Conservation (phyloP, 1,140 invertebrate species). For the Rhopalosiphum padi region DNA sequence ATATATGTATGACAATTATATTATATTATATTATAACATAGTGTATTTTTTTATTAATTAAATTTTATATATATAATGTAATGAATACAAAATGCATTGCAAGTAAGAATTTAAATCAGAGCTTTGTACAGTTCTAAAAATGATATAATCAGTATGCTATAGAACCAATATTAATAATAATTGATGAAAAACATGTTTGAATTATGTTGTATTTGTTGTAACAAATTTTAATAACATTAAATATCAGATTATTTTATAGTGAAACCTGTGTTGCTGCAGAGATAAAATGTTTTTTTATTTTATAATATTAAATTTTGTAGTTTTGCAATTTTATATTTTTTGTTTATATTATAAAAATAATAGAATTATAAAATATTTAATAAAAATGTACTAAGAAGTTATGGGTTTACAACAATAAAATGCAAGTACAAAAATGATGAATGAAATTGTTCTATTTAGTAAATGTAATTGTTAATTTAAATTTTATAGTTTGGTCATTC, state of each 20-base stretch:
- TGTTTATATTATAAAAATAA: not conserved
- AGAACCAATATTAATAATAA: not conserved
- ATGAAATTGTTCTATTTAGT: too few species aligned
- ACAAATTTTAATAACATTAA: too few species aligned
- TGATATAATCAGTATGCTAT: not conserved
- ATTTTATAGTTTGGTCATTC: too few species aligned
- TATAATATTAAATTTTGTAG: too few species aligned
- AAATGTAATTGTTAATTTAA: too few species aligned
- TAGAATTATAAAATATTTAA: not conserved
- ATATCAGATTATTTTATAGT: too few species aligned
- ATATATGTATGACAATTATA: not conserved
- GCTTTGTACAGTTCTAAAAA: not conserved
- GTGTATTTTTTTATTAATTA: not conserved
- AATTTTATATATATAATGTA: not conserved
- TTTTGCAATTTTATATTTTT: too few species aligned
- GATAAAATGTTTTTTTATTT: not conserved
- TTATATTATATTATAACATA: not conserved
- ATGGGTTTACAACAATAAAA: too few species aligned
- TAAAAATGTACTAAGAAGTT: not conserved
- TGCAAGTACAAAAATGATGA: too few species aligned
- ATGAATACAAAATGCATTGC: not conserved
- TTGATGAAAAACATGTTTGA: too few species aligned
- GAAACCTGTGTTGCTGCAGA: too few species aligned
- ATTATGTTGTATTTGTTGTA: too few species aligned
- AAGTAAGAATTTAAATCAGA: not conserved